Percentiles rank a stretch among this genome's conserved stretches.
phyloP scores from a whole-genome alignment of 2,113 vertebrate genomes.

The Penelope pileata region DNA sequence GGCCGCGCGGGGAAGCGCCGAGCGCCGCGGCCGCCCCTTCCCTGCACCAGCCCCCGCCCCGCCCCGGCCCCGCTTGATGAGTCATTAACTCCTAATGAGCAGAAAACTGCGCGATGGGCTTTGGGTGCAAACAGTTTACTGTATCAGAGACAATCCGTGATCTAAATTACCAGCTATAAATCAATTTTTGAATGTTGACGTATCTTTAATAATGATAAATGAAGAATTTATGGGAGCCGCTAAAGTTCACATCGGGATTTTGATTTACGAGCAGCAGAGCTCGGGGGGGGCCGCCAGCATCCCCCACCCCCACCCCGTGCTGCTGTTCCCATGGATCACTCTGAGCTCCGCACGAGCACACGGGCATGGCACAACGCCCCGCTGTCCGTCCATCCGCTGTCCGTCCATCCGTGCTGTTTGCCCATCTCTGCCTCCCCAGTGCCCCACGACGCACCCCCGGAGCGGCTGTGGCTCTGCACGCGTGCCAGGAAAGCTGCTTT shows the following conservation, averaged over 20 bases:
- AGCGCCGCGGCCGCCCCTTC: background rate
- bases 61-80: background rate
- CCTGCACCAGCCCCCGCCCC: background rate
- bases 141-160: conserved; percentile 35
- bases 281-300: background rate
- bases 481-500: background rate
- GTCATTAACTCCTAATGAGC: conserved; percentile 59
- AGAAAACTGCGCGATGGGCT: conserved; percentile 35
- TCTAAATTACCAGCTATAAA: conserved; percentile 59
- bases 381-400: background rate
- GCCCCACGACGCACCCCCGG: background rate
- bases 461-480: accelerated
- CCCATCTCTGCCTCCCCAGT: background rate
- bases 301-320: background rate
- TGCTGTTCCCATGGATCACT: background rate
- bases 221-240: conserved; percentile 52
- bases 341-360: too few species aligned
- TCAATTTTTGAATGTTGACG: conserved; percentile 34
- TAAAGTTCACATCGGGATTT: conserved; percentile 40
- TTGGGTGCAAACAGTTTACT: conserved; percentile 52
- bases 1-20: background rate
- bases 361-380: background rate
- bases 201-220: conserved; percentile 64
- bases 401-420: background rate
- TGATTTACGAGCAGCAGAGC: conserved; percentile 3